phyloP scores from a whole-genome alignment of 2,113 vertebrate genomes.

The Mesembrinibis cayennensis region DNA sequence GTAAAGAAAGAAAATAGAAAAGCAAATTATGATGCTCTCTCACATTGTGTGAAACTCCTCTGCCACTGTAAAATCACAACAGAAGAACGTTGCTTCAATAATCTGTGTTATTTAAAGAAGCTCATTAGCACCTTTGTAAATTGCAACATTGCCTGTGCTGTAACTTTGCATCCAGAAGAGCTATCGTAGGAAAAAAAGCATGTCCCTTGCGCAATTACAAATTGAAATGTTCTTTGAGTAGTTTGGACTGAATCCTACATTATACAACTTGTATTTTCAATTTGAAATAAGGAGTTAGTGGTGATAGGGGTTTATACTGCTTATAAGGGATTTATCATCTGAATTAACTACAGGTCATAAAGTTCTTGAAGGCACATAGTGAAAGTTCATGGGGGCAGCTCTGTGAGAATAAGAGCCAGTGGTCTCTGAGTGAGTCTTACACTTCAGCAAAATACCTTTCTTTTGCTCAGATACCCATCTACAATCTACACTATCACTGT shows the following conservation, averaged over 20 bases:
- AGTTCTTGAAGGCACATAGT: background rate
- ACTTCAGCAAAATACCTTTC: background rate
- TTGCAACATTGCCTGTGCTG: slow-evolving; percentile 31
- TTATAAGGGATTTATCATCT: background rate
- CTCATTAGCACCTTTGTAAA: slow-evolving; percentile 71
- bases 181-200: background rate
- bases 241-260: slow-evolving; percentile 17
- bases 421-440: background rate
- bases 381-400: background rate
- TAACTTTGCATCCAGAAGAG: slow-evolving; percentile 59
- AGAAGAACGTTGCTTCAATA: slow-evolving; percentile 56
- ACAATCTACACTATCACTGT: background rate
- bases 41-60: slow-evolving; percentile 19
- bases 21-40: slow-evolving; percentile 52
- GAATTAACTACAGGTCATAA: background rate
- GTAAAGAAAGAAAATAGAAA: slow-evolving; percentile 56
- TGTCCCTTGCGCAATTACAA: slow-evolving; percentile 8
- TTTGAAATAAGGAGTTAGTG: background rate
- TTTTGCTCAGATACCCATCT: background rate
- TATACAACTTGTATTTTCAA: background rate
- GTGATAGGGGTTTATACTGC: background rate
- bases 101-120: slow-evolving; percentile 65
- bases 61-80: slow-evolving; percentile 54
- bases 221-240: slow-evolving; percentile 7
- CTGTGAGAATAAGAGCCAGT: background rate